Base-by-base conservation (phyloP, 2,797 vertebrate species). In the Poeciliopsis paucimaculata region DNA sequence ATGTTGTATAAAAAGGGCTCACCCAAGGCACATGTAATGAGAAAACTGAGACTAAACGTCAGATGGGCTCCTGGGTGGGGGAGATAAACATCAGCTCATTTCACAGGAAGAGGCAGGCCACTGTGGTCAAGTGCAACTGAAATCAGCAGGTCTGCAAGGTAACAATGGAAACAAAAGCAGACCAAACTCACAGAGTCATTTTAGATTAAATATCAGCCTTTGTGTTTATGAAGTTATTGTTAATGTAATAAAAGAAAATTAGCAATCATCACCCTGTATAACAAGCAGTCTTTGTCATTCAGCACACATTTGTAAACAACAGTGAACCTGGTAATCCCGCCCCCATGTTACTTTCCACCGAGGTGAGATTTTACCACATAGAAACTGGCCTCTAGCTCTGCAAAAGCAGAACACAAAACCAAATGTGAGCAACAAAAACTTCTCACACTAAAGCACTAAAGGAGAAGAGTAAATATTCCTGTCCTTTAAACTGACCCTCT, bases 101-200 rank as follows among this genome's bases (percentile, higher is more conserved):
- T 41, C 36, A 68, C 66, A 70, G 66, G 66, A 70, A 70, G 66
- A 70, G 23, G 66, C 20, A 70, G 23, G 41, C n/a, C 28, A 66
- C 16, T 70, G 66, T 43, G 66, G 66, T 70, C 62, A 39, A 66
- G 62, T 34, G 26, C 18, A 70, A 45, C 23, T 13, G 66, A 43
- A 70, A 45, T 23, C 39, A 70, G 3, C 66, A 45, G 4, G 66
- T n/a, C 36, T 11, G 26, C 8, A n/a, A 23, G 26, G 3, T n/a
- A 20, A 43, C 36, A 23, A 9, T 3, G 53, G 11, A 55, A 53
- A 11, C 23, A n/a, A 55, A n/a, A 55, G 53, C 26, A 12, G 53
- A 55, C 10, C 4, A 12, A 55, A n/a, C 26, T 26, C 20, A 11
- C 9, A 3, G 23, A 26, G 53, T 55, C 53, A n/a, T n/a, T 55